phyloP scores from a whole-genome alignment of 2,113 vertebrate genomes.

The Psittacara wagleri region DNA sequence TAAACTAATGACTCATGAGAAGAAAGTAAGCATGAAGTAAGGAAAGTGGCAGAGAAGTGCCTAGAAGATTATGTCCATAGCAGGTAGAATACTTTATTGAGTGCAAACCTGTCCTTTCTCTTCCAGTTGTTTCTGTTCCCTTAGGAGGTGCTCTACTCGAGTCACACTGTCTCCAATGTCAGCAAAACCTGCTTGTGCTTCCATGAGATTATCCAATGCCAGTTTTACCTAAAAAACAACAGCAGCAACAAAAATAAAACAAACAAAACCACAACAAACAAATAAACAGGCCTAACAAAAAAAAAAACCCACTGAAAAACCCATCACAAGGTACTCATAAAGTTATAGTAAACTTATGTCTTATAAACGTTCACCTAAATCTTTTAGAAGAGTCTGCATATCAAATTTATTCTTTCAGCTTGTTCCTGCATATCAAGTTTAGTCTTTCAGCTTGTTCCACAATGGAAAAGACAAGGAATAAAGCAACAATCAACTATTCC shows the following conservation, averaged over 20 bases:
- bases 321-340: background rate
- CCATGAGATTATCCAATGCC: constrained; percentile 80
- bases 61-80: background rate
- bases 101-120: constrained; percentile 85
- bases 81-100: background rate
- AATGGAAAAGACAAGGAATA: background rate
- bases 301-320: background rate
- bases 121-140: constrained; percentile 83
- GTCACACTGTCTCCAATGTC: constrained; percentile 81
- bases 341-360: background rate
- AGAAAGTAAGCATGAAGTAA: background rate
- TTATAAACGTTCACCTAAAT: background rate
- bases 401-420: background rate
- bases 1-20: background rate
- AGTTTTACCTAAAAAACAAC: constrained; percentile 81
- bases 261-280: background rate
- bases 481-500: background rate
- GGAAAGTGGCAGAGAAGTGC: background rate
- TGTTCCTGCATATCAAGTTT: background rate
- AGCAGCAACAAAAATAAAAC: background rate
- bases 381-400: background rate
- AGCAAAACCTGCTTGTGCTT: constrained; percentile 75
- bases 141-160: constrained; percentile 83
- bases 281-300: background rate
- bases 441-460: background rate